Percentiles rank a stretch among this genome's conserved stretches.
Evolutionary conservation across 1,140 invertebrate species (phyloP).

Genomic region (Brachionus calyciflorus): DNA sequence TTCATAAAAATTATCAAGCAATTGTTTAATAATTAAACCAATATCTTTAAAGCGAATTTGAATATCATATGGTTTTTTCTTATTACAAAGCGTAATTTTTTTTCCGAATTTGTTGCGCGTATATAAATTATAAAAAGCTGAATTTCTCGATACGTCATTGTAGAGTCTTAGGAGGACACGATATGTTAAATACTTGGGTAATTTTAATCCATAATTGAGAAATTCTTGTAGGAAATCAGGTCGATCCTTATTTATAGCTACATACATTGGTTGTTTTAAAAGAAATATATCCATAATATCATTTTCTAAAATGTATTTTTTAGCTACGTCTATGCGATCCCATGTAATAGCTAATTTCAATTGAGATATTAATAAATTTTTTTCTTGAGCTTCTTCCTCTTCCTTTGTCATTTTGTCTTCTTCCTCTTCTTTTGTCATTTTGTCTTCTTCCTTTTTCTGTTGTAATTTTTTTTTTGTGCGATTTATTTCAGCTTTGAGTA

Average conservation of each 20-base stretch:
- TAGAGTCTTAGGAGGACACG: slow-evolving; percentile 57
- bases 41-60: not conserved
- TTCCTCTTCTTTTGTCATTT: not conserved
- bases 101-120: not conserved
- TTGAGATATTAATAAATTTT: not conserved
- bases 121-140: not conserved
- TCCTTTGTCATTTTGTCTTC: not conserved
- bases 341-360: slow-evolving; percentile 74
- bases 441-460: not conserved
- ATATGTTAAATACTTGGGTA: slow-evolving; percentile 60
- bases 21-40: not conserved
- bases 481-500: slow-evolving; percentile 9
- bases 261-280: slow-evolving; percentile 61
- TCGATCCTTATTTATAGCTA: slow-evolving; percentile 59
- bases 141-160: slow-evolving; percentile 52
- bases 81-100: not conserved
- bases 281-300: not conserved
- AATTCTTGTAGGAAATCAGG: slow-evolving; percentile 62
- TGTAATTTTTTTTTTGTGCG: not conserved
- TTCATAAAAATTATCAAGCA: slow-evolving; percentile 9
- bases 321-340: slow-evolving; percentile 93
- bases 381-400: not conserved
- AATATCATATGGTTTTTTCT: not conserved
- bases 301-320: slow-evolving; percentile 72
- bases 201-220: slow-evolving; percentile 59